Conservation (phyloP, 1,140 invertebrate genomes). For the Druon quercuslanigerum region DNA sequence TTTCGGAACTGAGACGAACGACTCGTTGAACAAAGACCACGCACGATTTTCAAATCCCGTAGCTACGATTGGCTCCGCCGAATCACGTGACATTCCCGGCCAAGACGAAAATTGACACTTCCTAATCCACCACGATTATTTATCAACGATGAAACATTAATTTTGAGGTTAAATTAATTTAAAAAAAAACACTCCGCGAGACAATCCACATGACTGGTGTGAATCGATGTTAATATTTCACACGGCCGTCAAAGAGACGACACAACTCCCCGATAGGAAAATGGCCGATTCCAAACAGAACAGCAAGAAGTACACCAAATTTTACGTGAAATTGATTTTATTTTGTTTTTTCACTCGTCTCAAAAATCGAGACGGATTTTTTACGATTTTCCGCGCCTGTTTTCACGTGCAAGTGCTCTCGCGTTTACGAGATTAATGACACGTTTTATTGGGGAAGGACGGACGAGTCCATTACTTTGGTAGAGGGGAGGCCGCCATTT, state of each 20-base stretch:
- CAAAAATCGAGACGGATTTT: slow-evolving; percentile 37
- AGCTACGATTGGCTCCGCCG: slow-evolving; percentile 57
- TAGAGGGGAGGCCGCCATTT: slow-evolving; percentile 42
- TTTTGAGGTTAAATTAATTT: background rate
- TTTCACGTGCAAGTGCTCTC: background rate
- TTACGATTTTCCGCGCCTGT: background rate
- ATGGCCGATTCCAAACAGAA: slow-evolving; percentile 55
- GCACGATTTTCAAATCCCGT: slow-evolving; percentile 74
- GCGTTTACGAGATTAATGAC: background rate
- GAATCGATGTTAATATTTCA: too few relatives aligned
- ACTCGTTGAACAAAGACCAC: slow-evolving; percentile 74
- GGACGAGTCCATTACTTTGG: slow-evolving; percentile 64
- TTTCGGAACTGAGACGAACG: slow-evolving; percentile 72
- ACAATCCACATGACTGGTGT: too few relatives aligned
- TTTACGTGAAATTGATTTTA: slow-evolving; percentile 5
- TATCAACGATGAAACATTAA: background rate
- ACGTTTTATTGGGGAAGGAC: slow-evolving; percentile 34
- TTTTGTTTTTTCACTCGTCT: slow-evolving; percentile 36
- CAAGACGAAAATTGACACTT: slow-evolving; percentile 32
- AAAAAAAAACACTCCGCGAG: too few relatives aligned
- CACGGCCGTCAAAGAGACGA: background rate
- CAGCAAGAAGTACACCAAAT: background rate
- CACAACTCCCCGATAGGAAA: slow-evolving; percentile 21
- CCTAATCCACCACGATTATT: background rate
- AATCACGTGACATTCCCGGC: slow-evolving; percentile 63